phyloP scores from a whole-genome alignment of 2,797 vertebrate genomes.

The Threskiornis aethiopicus region DNA sequence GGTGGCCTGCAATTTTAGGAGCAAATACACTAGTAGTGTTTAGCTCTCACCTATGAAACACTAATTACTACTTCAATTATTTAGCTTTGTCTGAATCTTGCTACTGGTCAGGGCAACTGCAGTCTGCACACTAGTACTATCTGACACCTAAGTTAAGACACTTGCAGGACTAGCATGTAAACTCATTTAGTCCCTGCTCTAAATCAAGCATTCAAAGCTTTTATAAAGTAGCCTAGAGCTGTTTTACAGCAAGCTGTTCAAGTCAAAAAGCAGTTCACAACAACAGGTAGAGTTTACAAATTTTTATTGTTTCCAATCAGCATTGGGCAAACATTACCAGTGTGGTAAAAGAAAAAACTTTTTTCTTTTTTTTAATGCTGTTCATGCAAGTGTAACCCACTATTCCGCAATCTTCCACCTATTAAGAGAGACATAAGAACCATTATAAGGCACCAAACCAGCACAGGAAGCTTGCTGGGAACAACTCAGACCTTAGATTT shows the following conservation, averaged over 20 bases:
- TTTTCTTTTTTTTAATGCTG: not conserved
- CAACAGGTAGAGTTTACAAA: not conserved
- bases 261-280: not conserved
- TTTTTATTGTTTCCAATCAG: constrained; percentile 27
- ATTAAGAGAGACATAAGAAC: not conserved
- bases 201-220: not conserved
- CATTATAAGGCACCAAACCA: not conserved
- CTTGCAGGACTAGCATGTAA: not conserved
- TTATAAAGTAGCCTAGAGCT: not conserved
- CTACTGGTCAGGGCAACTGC: not conserved
- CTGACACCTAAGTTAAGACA: not conserved
- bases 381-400: not conserved
- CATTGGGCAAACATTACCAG: not conserved
- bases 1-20: not conserved
- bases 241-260: not conserved
- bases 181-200: not conserved
- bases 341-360: not conserved
- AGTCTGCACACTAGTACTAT: not conserved
- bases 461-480: not conserved
- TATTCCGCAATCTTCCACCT: not conserved
- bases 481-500: constrained; percentile 73
- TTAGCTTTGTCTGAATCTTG: not conserved
- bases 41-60: not conserved
- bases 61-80: not conserved
- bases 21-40: not conserved